Conservation (phyloP, 2,797 vertebrate species). For the Lepilemur septentrionalis region DNA sequence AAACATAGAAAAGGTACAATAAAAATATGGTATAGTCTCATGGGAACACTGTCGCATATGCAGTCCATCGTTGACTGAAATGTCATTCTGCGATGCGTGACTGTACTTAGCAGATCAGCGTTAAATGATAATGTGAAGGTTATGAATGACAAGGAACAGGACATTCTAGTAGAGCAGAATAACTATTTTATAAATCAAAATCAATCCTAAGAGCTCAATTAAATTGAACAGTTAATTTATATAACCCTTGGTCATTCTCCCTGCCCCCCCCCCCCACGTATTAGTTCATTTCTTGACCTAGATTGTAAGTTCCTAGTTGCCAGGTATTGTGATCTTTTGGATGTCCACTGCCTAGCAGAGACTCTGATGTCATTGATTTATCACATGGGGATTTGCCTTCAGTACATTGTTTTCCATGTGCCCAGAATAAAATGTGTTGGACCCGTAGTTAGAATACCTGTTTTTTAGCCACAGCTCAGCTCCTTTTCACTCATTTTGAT, state of each 20-base stretch:
- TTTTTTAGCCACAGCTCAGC: neutral
- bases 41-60: neutral
- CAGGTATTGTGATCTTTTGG: neutral
- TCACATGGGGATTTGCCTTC: neutral
- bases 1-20: neutral
- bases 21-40: neutral
- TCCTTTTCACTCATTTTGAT: neutral
- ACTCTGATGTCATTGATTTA: neutral
- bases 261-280: neutral
- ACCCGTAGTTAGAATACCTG: neutral
- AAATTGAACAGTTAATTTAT: neutral
- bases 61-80: neutral
- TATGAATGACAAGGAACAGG: neutral
- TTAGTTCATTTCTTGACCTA: neutral
- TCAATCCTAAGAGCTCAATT: neutral
- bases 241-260: neutral
- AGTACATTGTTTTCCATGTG: neutral
- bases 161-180: neutral
- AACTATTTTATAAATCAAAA: neutral
- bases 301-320: neutral
- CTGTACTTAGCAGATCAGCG: neutral
- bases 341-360: neutral
- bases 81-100: neutral
- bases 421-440: neutral
- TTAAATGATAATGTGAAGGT: neutral